These are phyloP conservation scores for Megamerina dolium DNA, from an alignment of 2,888 invertebrate genomes.

Conservation along the genomic window DNA sequence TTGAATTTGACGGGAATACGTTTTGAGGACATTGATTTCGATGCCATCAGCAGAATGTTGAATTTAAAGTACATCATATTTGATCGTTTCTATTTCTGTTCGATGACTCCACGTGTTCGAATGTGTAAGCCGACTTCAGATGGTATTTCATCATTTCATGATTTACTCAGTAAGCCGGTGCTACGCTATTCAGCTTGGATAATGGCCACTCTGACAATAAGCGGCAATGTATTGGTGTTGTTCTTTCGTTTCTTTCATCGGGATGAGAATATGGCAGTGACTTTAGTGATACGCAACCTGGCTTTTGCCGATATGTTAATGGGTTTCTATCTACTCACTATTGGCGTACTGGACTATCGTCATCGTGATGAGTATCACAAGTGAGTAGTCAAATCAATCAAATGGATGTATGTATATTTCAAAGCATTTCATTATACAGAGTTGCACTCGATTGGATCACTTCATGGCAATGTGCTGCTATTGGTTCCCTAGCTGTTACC, in stretches of 20 bases:
- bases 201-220: conserved; percentile 56
- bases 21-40: conserved; percentile 52
- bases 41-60: conserved; percentile 50
- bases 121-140: conserved; percentile 58
- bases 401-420: neutral
- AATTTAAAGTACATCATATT: conserved; percentile 56
- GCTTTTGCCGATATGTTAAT: conserved; percentile 63
- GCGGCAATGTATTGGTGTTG: conserved; percentile 60
- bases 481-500: conserved; percentile 60
- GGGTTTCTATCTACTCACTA: conserved; percentile 60
- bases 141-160: conserved; percentile 58
- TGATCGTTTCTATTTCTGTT: conserved; percentile 59
- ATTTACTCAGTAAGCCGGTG: conserved; percentile 55
- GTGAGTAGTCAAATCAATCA: conserved; percentile 17
- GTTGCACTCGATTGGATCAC: conserved; percentile 60
- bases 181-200: conserved; percentile 59
- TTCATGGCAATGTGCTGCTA: conserved; percentile 59
- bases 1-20: conserved; percentile 53
- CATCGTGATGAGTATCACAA: conserved; percentile 56
- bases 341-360: conserved; percentile 57
- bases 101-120: conserved; percentile 54
- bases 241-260: conserved; percentile 56
- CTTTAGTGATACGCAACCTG: conserved; percentile 60
- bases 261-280: conserved; percentile 59
- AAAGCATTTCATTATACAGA: conserved; percentile 17